Evolutionary conservation across 2,888 invertebrate species (phyloP), one percentile per base, ranked within the genome.

Genomic region (Cabera pusaria): DNA sequence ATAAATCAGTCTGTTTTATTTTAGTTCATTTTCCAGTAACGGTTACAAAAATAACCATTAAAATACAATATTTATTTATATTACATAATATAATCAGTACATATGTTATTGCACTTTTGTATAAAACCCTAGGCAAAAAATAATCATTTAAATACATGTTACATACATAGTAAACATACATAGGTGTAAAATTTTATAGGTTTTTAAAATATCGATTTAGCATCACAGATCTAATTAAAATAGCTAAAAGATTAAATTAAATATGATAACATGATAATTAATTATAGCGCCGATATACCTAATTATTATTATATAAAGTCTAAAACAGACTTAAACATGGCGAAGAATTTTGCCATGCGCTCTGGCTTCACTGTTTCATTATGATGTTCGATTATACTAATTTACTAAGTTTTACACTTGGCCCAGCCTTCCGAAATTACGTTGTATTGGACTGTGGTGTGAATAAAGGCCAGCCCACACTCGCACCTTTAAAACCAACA

Each of bases 381-480:
- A 37, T 12, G 17, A 26, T 12, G 21, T 6, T 33, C 21, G 12
- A 19, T 35, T 24, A 20, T 5, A 6, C 21, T 47, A 40, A 27
- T 44, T 42, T 28, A 9, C 19, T 49, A 44, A 52, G 24, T 45
- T 56, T 67, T 79, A 81, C 79, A 84, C 81, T 52, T 60, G 64
- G 68, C 80, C 80, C 84, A 83, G 82, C 82, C 79, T 80, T 76
- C 59, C 16, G 16, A 31, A 25, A 11, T 27, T 19, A 27, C 6
- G 11, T 20, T 17, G 6, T 16, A 11, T 11, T 19, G 31, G 34
- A 44, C 44, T 34, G 26, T 19, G 31, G 27, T 26, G n/a, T 16
- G 5, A 26, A 18, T 14, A 14, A 14, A 4, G 4, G 4, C 4
- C 14, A 14, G 14, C 14, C 4, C 14, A 3, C 14, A 14, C 2